phyloP scores from a whole-genome alignment of 2,797 vertebrate species.

The Crax fasciolata region DNA sequence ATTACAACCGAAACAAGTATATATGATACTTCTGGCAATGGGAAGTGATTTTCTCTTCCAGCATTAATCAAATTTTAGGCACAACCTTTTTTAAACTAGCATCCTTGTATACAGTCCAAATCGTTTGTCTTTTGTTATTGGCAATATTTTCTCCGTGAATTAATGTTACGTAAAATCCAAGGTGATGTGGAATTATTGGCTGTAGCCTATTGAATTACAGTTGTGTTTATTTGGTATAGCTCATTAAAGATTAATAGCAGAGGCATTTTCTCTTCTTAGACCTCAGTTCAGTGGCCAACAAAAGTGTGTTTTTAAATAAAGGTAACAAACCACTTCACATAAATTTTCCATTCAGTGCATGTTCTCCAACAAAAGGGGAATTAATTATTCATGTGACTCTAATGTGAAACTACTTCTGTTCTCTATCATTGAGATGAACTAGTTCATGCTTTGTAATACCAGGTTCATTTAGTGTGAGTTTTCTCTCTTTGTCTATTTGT shows the following conservation, averaged over 20 bases:
- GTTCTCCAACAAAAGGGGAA: neutral
- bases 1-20: neutral
- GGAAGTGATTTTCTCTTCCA: neutral
- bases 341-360: constrained; percentile 26
- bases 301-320: constrained; percentile 11
- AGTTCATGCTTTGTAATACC: neutral
- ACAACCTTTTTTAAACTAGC: neutral
- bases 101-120: neutral
- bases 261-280: neutral
- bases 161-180: neutral
- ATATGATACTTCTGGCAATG: neutral
- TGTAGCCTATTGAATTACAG: neutral
- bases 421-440: neutral
- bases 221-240: neutral
- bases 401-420: neutral
- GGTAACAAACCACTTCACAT: neutral
- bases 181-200: neutral
- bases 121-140: neutral
- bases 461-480: neutral
- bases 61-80: neutral
- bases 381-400: constrained; percentile 57
- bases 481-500: neutral
- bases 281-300: neutral
- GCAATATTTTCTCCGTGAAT: constrained; percentile 3
- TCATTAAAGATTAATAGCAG: constrained; percentile 48